Base-by-base conservation (phyloP, 2,797 vertebrate genomes). In the Acanthis flammea region DNA sequence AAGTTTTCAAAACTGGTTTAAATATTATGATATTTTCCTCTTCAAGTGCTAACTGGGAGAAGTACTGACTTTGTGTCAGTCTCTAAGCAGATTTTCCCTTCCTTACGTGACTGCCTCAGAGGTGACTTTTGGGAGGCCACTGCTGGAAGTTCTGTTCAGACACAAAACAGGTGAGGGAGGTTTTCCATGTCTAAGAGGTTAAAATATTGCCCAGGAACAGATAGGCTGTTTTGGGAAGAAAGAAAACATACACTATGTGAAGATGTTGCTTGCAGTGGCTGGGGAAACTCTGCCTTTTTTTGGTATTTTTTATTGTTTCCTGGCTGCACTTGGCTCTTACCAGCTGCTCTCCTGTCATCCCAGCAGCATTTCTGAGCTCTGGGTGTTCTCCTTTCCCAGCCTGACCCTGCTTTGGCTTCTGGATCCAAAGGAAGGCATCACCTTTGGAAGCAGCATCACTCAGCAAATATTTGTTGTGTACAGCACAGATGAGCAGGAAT, bases 1-100 rank as follows among this genome's bases (percentile, higher is more conserved):
- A 98, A 98, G 91, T 97, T 97, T 97, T 97, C 96, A 97, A 97
- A 97, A 96, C 96, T 97, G 94, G 96, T 97, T 97, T 97, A 96
- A 97, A 98, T 98, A 97, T 98, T 97, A 97, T 98, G 98, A 98
- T 98, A 94, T 94, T 94, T 96, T 97, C 95, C 96, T 97, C 96
- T 95, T 94, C 14, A 86, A 95, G 94, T 95, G 96, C 95, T 97
- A 96, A 97, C 63, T 96, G 94, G 86, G 92, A 96, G 93, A 92
- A 74, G 71, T 83, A 91, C 75, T 96, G 94, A 78, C 62, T 82
- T 78, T 93, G 78, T 68, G 86, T 91, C 82, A 90, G 86, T 45
- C 94, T 94, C 93, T 47, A 91, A 94, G 94, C 86, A 92, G 85
- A 96, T 89, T 94, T 96, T 95, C 87, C 83, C 80, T 96, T 71